These are phyloP conservation scores for Capitulum mitella DNA, from an alignment of 2,888 invertebrate genomes.

Conservation along the genomic window DNA sequence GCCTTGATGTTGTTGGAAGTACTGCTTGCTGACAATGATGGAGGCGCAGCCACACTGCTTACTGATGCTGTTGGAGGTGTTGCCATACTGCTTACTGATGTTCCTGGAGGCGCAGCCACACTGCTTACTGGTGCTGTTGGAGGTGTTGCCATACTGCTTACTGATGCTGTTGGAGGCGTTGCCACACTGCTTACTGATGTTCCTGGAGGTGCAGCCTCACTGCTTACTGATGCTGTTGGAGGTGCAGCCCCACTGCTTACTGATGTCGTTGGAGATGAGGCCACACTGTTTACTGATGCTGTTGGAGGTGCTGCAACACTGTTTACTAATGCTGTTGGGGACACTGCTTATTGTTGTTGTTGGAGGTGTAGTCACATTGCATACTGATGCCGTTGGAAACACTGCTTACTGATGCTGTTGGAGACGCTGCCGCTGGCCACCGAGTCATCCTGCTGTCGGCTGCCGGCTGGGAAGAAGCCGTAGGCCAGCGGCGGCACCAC, in stretches of 20 bases:
- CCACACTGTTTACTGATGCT: background rate
- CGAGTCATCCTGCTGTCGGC: background rate
- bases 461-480: background rate
- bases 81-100: background rate
- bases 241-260: background rate
- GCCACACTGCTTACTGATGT: background rate
- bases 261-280: background rate
- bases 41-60: background rate
- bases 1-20: background rate
- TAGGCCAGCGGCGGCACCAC: background rate
- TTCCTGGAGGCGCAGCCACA: background rate
- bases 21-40: background rate
- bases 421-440: constrained; percentile 15
- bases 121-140: background rate
- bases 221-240: background rate
- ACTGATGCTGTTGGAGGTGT: background rate
- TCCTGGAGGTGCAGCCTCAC: too few relatives aligned
- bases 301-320: background rate
- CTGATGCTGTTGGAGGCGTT: background rate
- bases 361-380: background rate
- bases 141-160: background rate
- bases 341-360: background rate
- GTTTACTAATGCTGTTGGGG: background rate
- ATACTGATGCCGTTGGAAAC: background rate
- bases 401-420: background rate